Conservation (phyloP, 2,113 vertebrate genomes). For the Orycteropus afer region DNA sequence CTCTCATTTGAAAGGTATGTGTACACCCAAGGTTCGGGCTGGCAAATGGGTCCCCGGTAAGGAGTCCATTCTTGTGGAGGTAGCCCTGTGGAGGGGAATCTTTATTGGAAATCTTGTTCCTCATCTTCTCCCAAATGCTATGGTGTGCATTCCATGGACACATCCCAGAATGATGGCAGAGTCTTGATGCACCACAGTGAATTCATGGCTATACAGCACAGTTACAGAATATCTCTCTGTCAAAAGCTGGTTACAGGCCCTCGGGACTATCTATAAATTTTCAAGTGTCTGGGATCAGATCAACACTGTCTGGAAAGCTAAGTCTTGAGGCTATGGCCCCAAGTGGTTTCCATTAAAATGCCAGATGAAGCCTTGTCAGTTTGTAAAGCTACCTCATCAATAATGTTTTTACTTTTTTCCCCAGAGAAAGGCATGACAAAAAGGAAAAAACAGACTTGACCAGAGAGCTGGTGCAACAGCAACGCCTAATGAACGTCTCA, state of each 20-base stretch:
- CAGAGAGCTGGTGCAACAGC: background rate
- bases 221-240: constrained; percentile 2
- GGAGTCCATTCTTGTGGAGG: background rate
- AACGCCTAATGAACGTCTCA: background rate
- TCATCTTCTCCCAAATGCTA: background rate
- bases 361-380: background rate
- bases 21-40: background rate
- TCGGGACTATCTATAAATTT: constrained; percentile 11
- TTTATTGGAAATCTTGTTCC: background rate
- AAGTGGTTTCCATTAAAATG: background rate
- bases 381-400: background rate
- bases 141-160: background rate
- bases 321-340: background rate
- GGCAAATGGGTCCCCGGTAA: background rate
- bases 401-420: background rate
- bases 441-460: background rate
- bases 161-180: background rate
- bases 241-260: background rate
- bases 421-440: constrained; percentile 7
- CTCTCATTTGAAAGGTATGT: background rate
- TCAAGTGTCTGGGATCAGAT: background rate
- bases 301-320: constrained; percentile 14
- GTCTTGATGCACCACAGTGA: background rate
- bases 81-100: too few relatives aligned
- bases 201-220: background rate